Percentiles rank a stretch among this genome's conserved stretches.
phyloP scores from a whole-genome alignment of 2,113 vertebrate species.

The Antechinus flavipes region DNA sequence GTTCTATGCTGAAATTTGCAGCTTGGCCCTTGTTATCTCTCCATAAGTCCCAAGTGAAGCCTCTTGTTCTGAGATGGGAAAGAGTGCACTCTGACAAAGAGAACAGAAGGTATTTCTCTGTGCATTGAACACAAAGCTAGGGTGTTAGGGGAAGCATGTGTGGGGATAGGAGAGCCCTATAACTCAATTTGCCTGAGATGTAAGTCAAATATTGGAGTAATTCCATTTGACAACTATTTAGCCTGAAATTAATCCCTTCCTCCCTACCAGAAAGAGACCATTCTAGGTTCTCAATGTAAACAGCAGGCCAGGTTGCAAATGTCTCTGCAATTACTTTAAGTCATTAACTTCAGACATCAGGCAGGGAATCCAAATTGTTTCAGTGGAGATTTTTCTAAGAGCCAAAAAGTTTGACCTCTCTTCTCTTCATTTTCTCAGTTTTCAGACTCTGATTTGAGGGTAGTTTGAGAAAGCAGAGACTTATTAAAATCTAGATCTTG shows the following conservation, averaged over 20 bases:
- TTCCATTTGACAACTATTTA: slow-evolving; percentile 21
- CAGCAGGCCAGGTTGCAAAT: slow-evolving; percentile 38
- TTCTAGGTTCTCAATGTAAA: slow-evolving; percentile 34
- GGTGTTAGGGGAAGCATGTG: slow-evolving; percentile 13
- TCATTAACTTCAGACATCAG: neutral
- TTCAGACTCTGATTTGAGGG: neutral
- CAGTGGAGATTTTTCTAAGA: neutral
- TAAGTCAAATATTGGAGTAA: slow-evolving; percentile 17
- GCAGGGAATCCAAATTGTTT: neutral
- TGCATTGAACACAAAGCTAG: neutral
- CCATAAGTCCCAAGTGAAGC: neutral
- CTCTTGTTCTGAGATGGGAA: neutral
- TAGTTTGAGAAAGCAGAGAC: neutral
- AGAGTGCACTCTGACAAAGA: neutral
- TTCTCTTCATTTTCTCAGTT: neutral
- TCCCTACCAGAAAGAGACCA: slow-evolving; percentile 62
- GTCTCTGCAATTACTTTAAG: slow-evolving; percentile 48
- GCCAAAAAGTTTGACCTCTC: accelerated
- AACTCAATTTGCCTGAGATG: neutral
- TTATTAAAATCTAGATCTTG: neutral
- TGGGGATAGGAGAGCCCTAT: neutral
- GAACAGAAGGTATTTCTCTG: neutral
- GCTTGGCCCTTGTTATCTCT: neutral
- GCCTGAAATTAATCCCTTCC: slow-evolving; percentile 52
- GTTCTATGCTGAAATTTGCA: neutral